Conservation (phyloP, 1,140 invertebrate species). For the Antheraea mylitta region DNA sequence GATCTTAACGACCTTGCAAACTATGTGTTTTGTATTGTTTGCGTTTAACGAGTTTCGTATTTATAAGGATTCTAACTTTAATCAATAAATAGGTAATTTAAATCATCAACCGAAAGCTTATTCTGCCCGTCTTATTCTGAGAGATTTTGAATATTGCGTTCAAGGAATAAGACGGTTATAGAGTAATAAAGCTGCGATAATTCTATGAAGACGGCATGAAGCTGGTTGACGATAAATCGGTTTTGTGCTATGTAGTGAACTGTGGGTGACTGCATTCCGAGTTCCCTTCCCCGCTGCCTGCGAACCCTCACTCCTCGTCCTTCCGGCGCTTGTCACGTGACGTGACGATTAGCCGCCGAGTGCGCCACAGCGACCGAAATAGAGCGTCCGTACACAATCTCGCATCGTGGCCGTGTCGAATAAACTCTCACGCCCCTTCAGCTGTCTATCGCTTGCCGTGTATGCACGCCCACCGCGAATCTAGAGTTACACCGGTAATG, state of each 20-base stretch:
- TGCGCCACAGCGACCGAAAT: slow-evolving; percentile 75
- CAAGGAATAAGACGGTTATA: not conserved
- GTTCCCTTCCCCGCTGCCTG: slow-evolving; percentile 50
- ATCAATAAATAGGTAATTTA: not conserved
- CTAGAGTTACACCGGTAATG: slow-evolving; percentile 14
- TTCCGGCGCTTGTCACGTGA: slow-evolving; percentile 74
- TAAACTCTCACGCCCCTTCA: slow-evolving; percentile 60
- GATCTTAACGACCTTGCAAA: not conserved
- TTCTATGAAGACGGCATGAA: not conserved
- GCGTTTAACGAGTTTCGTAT: not conserved
- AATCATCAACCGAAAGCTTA: not conserved
- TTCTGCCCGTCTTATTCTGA: not conserved
- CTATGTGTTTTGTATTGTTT: not conserved
- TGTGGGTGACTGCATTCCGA: slow-evolving; percentile 74
- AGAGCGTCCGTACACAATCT: slow-evolving; percentile 70
- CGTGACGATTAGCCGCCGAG: slow-evolving; percentile 73
- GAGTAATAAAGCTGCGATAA: slow-evolving; percentile 8
- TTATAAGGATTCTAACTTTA: not conserved
- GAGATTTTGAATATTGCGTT: not conserved
- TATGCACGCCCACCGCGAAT: slow-evolving; percentile 24
- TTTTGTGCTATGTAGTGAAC: slow-evolving; percentile 47
- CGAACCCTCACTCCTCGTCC: slow-evolving; percentile 68
- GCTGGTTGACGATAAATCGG: slow-evolving; percentile 65
- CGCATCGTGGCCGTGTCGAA: slow-evolving; percentile 62
- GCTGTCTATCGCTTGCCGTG: slow-evolving; percentile 45